Evolutionary conservation across 2,797 vertebrate genomes (phyloP), one percentile per base, ranked within the genome.

Genomic region (Malurus splendens): DNA sequence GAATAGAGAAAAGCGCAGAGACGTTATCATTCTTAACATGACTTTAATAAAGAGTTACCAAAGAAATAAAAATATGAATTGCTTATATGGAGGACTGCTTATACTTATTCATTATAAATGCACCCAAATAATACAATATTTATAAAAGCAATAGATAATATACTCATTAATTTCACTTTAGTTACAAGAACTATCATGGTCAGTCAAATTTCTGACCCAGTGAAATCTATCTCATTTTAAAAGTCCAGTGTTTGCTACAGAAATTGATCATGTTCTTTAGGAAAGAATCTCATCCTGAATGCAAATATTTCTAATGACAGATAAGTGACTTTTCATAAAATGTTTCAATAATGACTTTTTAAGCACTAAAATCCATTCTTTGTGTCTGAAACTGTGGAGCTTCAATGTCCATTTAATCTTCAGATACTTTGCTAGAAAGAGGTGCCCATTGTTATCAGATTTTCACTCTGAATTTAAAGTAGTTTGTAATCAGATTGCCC

Each of bases 371-470:
- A 81, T 79, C 38, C 54, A 27, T 66, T 65, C 55, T 70, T 86
- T 82, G 33, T 79, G 44, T 42, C 68, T 75, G 68, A 71, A 93
- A 79, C 32, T 48, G 25, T 47, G 25, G 16, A 44, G 8, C 38
- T 79, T 70, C 52, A 87, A 56, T 0, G 8, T 62, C 51, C 36
- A 79, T 66, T 94, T 82, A 72, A 93, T 84, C 82, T 79, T 89
- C 55, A 47, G 56, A 76, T 70, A 47, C 42, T 61, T 66, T 70
- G n/a, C 68, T 66, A 76, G 71, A 68, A 90, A 62, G 33, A 90
- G 45, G n/a, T 75, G 79, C 18, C 62, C 56, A 82, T 14, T 77
- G 36, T 88, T 92, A 91, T 41, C 82, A 82, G 84, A 90, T 89
- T 82, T 92, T 54, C 61, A 51, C 14, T 87, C 72, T 52, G 61